Conservation (phyloP, 2,797 vertebrate species). For the Pelochelys cantorii region DNA sequence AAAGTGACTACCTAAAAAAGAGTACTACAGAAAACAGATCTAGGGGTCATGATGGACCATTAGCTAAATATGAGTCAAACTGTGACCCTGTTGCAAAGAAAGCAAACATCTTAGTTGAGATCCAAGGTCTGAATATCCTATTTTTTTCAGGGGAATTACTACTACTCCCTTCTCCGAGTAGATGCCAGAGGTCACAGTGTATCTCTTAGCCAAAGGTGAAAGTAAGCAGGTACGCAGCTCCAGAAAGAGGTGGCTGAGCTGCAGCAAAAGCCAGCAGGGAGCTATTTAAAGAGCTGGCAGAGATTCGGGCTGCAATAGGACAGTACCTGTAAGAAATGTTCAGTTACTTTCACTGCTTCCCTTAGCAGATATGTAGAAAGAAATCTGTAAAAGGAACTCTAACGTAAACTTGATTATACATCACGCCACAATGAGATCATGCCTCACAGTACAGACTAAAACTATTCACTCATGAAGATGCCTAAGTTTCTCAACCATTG, state of each 20-base stretch:
- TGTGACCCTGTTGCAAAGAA: not conserved
- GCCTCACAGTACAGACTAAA: not conserved
- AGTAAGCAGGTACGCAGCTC: no score
- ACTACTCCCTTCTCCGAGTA: not conserved
- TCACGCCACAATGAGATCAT: not conserved
- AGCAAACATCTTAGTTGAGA: not conserved
- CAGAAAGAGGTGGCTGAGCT: no score
- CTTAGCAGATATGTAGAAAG: not conserved
- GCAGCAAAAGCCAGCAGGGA: no score
- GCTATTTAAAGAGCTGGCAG: no score
- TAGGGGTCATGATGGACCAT: no score
- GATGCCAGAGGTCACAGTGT: not conserved
- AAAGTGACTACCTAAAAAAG: no score
- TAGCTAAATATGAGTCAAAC: no score
- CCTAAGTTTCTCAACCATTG: not conserved
- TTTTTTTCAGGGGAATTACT: not conserved
- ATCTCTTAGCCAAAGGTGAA: no score
- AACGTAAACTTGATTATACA: not conserved
- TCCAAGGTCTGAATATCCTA: not conserved
- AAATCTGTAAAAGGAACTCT: not conserved
- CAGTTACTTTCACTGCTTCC: no score
- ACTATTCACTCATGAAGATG: not conserved
- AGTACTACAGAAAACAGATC: no score
- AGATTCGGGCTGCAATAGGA: no score
- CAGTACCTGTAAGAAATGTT: no score